Conservation (phyloP, 2,113 vertebrate species). For the Barnardius zonarius region DNA sequence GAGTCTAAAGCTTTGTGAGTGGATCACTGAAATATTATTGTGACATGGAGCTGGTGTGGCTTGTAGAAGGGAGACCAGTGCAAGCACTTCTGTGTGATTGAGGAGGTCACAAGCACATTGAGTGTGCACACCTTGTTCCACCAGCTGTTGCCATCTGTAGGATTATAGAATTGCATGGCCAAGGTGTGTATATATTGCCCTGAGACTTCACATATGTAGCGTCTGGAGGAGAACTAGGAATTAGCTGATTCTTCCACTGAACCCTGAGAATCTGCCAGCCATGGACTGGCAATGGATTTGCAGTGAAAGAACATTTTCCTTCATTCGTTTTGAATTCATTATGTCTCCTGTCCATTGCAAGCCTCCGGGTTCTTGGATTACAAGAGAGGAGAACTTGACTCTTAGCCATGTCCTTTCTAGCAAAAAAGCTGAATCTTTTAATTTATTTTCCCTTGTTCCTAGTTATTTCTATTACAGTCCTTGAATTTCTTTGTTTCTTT, state of each 20-base stretch:
- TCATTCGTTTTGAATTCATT: not conserved
- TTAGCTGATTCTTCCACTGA: not conserved
- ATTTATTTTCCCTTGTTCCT: not conserved
- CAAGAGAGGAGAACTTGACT: not conserved
- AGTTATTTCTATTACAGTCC: not conserved
- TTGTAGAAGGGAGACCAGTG: not conserved
- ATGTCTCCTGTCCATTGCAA: not conserved
- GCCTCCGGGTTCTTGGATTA: not conserved
- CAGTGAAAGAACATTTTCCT: not conserved
- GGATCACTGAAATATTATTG: not conserved
- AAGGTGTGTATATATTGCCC: rapidly evolving
- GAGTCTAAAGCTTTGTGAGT: not conserved
- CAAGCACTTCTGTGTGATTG: not conserved
- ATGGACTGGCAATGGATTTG: not conserved
- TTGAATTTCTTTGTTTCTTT: not conserved
- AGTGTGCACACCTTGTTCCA: not conserved
- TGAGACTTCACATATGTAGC: not conserved
- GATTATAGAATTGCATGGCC: not conserved
- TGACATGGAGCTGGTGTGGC: not conserved
- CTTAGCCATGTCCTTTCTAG: not conserved
- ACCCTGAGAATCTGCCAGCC: not conserved
- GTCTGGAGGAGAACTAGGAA: not conserved
- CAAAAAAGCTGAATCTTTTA: not conserved
- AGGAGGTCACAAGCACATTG: not conserved
- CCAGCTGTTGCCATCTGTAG: not conserved